Evolutionary conservation across 2,888 invertebrate species (phyloP), one percentile per base, ranked within the genome.

Genomic region (Aporophyla nigra): DNA sequence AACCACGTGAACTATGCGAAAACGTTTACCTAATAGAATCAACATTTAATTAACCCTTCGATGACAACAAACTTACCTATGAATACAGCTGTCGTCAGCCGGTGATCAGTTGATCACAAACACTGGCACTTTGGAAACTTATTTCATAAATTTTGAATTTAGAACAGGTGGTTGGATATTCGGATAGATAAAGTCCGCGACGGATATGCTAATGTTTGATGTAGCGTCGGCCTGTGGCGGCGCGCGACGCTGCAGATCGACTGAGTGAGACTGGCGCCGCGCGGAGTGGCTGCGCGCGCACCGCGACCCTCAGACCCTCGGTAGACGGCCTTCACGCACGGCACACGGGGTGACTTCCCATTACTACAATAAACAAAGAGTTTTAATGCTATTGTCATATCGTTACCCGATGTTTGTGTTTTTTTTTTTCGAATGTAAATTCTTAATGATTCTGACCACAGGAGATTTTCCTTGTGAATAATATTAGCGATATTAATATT

Each of bases 1-100:
- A 96, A 94, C 93, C 93, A 93, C 92, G 93, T 93, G 93, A 93
- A 94, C 93, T 94, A 95, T 93, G 94, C 94, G 94, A 95, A 96
- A 95, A 93, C 93, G 93, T 95, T 95, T 94, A 92, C 93, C 89
- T 91, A 94, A 93, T 90, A 91, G 84, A 92, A 92, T 92, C 91
- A 91, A 91, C 91, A 90, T 92, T 93, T 93, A 92, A 92, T 93
- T 91, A 91, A 90, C 89, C 82, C 83, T 90, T 76, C 51, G 82
- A 76, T 78, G 77, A 72, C 83, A 89, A 87, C 72, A 86, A 91
- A 94, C 94, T 93, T 88, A 95, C 95, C 95, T 89, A 93, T 46
- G 49, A 66, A 51, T n/a, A 91, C 90, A 82, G 86, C 85, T 88
- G 86, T 86, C 84, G 80, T 74, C 62, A 78, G 71, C 70, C 40